These are phyloP conservation scores for Sialia sialis DNA, from an alignment of 2,113 vertebrate species.

Conservation along the genomic window DNA sequence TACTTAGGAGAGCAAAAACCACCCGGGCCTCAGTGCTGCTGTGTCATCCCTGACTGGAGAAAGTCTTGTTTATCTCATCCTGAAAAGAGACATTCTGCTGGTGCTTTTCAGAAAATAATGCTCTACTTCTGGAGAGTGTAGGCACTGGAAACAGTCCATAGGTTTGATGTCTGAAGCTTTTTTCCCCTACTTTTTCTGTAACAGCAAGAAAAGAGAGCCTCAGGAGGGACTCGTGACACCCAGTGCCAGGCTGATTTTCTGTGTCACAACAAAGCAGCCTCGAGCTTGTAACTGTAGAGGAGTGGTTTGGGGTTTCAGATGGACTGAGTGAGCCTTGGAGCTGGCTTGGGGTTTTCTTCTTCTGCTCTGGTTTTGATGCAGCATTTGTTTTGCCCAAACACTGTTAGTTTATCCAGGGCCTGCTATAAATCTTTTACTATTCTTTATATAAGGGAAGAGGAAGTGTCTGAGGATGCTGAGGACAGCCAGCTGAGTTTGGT, in stretches of 20 bases:
- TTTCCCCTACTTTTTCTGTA: background rate
- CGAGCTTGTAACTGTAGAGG: background rate
- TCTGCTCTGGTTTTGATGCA: background rate
- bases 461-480: background rate
- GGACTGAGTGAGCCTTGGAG: background rate
- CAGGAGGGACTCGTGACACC: background rate
- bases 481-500: too few species aligned
- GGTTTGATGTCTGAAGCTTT: background rate
- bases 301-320: background rate
- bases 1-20: conserved; percentile 26
- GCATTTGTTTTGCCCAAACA: background rate
- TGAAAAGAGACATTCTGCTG: background rate
- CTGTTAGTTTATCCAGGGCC: background rate
- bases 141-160: background rate
- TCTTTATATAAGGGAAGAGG: background rate
- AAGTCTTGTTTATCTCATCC: conserved; percentile 21
- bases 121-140: background rate
- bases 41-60: conserved; percentile 43
- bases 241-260: background rate
- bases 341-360: background rate
- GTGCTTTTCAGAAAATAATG: background rate
- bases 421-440: background rate
- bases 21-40: conserved; percentile 45
- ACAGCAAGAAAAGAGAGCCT: background rate
- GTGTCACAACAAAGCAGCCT: background rate